A percentile compares a stretch with the other conserved stretches of the same genome.
Conservation (phyloP, 2,797 vertebrate species). For the Cynopterus sphinx region DNA sequence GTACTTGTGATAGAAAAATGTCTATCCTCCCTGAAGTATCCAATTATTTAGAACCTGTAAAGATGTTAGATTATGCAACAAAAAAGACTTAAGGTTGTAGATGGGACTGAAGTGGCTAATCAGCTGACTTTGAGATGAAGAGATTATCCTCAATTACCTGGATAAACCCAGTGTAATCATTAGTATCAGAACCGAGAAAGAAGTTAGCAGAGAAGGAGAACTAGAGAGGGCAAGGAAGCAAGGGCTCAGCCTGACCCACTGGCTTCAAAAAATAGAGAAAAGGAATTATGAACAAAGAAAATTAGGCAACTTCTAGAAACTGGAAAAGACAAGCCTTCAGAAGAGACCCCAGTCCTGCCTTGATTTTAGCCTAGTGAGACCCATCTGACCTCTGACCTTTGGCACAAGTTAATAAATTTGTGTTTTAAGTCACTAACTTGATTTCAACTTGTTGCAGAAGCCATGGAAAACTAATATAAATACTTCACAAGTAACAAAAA, state of each 20-base stretch:
- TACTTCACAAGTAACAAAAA: neutral
- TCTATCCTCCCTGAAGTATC: fast-evolving
- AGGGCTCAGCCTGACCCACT: neutral
- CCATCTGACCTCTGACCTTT: neutral
- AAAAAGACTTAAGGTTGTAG: neutral
- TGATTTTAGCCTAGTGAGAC: neutral
- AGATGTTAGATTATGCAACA: neutral
- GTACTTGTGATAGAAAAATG: neutral
- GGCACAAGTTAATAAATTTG: neutral
- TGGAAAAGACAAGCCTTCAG: neutral
- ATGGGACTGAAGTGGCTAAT: neutral
- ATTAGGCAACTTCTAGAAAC: neutral
- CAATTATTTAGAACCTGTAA: neutral
- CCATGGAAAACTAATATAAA: neutral
- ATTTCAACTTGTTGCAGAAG: neutral
- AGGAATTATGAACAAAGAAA: neutral
- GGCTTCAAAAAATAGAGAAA: neutral
- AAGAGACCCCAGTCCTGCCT: neutral
- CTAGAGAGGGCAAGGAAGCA: neutral
- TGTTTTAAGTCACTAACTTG: neutral
- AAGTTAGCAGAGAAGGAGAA: neutral
- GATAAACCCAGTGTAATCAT: neutral
- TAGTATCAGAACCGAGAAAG: neutral
- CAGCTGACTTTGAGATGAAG: neutral
- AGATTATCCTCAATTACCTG: neutral